Percentiles rank a stretch among this genome's conserved stretches.
phyloP scores from a whole-genome alignment of 1,140 invertebrate species.

The Chionoecetes opilio region DNA sequence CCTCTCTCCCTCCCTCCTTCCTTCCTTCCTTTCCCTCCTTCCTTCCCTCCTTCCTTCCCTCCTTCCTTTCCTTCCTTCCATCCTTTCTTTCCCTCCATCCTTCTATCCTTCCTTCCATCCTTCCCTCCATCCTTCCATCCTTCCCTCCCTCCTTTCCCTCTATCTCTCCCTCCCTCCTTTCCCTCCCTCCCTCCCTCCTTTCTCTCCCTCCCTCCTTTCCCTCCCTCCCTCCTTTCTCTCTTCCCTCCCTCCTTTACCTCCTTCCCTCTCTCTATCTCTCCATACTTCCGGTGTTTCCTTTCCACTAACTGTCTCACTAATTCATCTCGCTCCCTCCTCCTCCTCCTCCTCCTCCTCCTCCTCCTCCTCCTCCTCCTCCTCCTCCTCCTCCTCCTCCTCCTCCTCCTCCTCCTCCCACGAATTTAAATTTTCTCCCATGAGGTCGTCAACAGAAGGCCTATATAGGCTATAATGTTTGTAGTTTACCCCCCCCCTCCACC shows the following conservation, averaged over 20 bases:
- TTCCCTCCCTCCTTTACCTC: background rate
- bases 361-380: slow-evolving; percentile 36
- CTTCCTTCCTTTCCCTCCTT: too few relatives aligned
- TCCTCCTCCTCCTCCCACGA: background rate
- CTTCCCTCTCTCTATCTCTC: background rate
- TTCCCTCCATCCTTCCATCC: background rate
- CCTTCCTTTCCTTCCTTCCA: background rate
- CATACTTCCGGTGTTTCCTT: too few relatives aligned
- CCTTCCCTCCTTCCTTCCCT: background rate
- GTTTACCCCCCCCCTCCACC: background rate
- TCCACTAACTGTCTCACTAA: too few relatives aligned
- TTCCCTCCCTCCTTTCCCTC: background rate
- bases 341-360: slow-evolving; percentile 37
- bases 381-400: slow-evolving; percentile 37
- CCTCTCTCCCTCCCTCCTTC: too few relatives aligned
- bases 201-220: background rate
- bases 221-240: background rate
- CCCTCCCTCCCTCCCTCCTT: background rate
- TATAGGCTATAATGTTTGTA: too few relatives aligned
- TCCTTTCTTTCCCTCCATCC: background rate
- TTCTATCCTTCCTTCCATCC: too few relatives aligned
- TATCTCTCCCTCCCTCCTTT: background rate
- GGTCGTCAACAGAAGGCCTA: too few relatives aligned
- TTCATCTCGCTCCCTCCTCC: background rate
- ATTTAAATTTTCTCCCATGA: too few relatives aligned